These are phyloP conservation scores for Bembecia ichneumoniformis DNA, from an alignment of 2,888 invertebrate species.

Conservation along the genomic window DNA sequence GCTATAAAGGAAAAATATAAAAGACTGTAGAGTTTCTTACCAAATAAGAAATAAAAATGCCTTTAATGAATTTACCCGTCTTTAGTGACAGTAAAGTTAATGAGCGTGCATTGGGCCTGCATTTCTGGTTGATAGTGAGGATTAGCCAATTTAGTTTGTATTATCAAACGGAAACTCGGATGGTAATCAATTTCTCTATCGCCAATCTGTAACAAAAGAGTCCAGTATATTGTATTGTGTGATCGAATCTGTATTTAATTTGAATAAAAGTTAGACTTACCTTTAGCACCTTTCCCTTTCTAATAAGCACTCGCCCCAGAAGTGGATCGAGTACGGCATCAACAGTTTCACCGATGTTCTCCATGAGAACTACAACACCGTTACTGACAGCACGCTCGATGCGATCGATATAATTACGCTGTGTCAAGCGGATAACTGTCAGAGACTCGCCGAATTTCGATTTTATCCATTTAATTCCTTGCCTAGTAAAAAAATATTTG, in stretches of 20 bases:
- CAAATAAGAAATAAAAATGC: too few relatives aligned
- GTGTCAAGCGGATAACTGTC: conserved; percentile 82
- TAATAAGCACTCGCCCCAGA: conserved; percentile 88
- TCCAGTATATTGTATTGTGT: not conserved
- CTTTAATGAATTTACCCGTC: conserved; percentile 77
- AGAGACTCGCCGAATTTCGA: conserved; percentile 83
- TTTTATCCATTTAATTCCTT: conserved; percentile 97
- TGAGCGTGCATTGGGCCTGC: conserved; percentile 95
- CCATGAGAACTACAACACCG: conserved; percentile 85
- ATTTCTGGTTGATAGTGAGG: conserved; percentile 97
- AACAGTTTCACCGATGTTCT: conserved; percentile 90
- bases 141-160: conserved; percentile 95
- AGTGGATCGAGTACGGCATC: conserved; percentile 94
- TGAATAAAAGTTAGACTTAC: conserved; percentile 18
- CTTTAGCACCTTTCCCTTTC: conserved; percentile 84
- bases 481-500: conserved; percentile 42
- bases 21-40: not conserved
- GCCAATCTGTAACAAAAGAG: conserved; percentile 81
- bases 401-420: conserved; percentile 85
- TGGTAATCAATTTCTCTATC: conserved; percentile 94
- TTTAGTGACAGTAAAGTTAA: conserved; percentile 95
- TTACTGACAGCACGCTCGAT: conserved; percentile 83
- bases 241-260: not conserved
- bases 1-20: conserved; percentile 25
- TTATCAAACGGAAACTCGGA: conserved; percentile 83